Evolutionary conservation across 1,140 invertebrate species (phyloP), one percentile per base, ranked within the genome.

Genomic region (Telenomus remus): DNA sequence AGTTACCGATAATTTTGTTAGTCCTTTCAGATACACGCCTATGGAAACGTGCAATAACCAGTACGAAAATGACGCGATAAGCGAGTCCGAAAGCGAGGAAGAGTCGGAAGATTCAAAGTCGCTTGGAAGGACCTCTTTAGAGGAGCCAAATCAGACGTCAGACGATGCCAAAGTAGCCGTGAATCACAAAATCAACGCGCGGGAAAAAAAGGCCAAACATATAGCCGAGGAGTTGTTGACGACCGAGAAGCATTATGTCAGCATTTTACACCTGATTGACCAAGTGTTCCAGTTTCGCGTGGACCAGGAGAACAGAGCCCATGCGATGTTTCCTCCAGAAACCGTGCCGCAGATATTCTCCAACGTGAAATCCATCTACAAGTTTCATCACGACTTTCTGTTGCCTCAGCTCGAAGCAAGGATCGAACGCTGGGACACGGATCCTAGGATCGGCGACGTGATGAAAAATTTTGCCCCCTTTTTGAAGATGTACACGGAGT

Each of bases 391-490:
- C 84, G 90, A 93, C 82, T 92, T 92, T 72, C 82, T 94, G 1
- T 83, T 94, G 6, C 87, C 89, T 15, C 92, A 94, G 82, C 83
- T 94, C 15, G 89, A 92, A 72, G 86, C 88, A 14, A 85, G 93
- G 65, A 89, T 94, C 71, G 80, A 89, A 35, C 87, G 89, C 56
- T 94, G 93, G 93, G 85, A 90, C 10, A 80, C 84, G 13, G 83
- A 89, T 68, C 89, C 89, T 4, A 90, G 90, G 84, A 91, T 95
- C 57, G 89, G 93, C n/a, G 93, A 94, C 84, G 91, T 94, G 11
- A 92, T 94, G 84, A 91, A 94, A 11, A 92, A 91, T 79, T 93
- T 93, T 81, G 93, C 93, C 15, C 93, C 93, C 1, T 95, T 94
- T 83, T 85, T 94, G 0, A 94, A 94, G 84, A 88, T 94, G 75